Evolutionary conservation across 2,113 vertebrate species (phyloP).

Genomic region (Bos indicus): DNA sequence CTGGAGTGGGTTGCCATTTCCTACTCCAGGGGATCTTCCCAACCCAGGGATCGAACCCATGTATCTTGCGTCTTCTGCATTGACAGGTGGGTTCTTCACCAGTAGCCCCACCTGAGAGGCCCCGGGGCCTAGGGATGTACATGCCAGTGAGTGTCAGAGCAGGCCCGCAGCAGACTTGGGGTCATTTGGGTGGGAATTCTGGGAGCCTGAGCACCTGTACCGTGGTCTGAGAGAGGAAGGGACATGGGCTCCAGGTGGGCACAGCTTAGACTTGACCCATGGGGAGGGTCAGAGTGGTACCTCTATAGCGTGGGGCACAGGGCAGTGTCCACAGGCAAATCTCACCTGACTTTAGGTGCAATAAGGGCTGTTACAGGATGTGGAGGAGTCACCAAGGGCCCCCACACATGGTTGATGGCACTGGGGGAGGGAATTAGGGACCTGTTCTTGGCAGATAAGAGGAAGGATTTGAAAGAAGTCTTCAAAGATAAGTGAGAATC

Average conservation of each 20-base stretch:
- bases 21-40: not conserved
- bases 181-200: not conserved
- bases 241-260: not conserved
- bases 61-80: not conserved
- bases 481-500: not conserved
- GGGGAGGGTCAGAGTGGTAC: not conserved
- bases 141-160: rapidly evolving
- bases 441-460: not conserved
- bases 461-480: not conserved
- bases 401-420: rapidly evolving
- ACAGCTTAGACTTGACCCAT: rapidly evolving
- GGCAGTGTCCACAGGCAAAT: not conserved
- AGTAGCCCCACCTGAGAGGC: not conserved
- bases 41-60: rapidly evolving
- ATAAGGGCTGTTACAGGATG: not conserved
- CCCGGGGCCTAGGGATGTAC: not conserved
- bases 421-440: too few species aligned
- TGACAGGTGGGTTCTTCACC: not conserved
- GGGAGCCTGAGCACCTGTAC: not conserved
- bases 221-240: not conserved
- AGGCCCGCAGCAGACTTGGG: not conserved
- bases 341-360: too few species aligned
- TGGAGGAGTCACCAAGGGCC: not conserved
- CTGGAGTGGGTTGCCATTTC: not conserved
- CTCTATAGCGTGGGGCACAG: too few species aligned